A percentile compares a stretch with the other conserved stretches of the same genome.
These are phyloP conservation scores for Osmerus mordax DNA, from an alignment of 2,113 vertebrate species.

Conservation along the genomic window DNA sequence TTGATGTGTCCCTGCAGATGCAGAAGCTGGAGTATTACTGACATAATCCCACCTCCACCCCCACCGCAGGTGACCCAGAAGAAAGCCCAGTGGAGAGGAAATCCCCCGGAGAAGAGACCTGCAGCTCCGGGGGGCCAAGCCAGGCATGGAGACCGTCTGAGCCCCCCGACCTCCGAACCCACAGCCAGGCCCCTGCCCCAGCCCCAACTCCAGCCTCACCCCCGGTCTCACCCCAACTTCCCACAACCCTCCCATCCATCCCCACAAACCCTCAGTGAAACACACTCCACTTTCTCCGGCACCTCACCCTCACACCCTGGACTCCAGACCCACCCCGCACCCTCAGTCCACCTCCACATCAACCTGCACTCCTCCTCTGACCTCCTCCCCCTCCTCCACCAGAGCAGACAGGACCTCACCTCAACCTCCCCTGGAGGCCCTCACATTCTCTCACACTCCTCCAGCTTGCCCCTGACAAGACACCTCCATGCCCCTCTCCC, in stretches of 20 bases:
- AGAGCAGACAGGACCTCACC: slow-evolving; percentile 19
- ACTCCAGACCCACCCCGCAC: slow-evolving; percentile 2
- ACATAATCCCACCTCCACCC: slow-evolving; percentile 32
- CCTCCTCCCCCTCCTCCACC: slow-evolving; percentile 24
- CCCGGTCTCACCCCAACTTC: not conserved
- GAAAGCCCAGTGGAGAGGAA: slow-evolving; percentile 31
- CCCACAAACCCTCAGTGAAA: slow-evolving; percentile 27
- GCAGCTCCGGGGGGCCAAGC: not conserved
- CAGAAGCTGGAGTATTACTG: no score
- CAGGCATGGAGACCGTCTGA: slow-evolving; percentile 20
- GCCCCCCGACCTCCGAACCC: slow-evolving; percentile 4
- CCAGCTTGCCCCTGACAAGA: no score
- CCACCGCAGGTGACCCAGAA: slow-evolving; percentile 38
- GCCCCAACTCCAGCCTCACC: not conserved
- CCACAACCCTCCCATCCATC: slow-evolving; percentile 1
- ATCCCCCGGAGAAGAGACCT: slow-evolving; percentile 7
- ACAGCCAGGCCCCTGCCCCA: not conserved
- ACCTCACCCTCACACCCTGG: not conserved
- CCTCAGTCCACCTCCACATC: slow-evolving; percentile 36
- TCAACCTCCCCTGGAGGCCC: not conserved
- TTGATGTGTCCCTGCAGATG: no score
- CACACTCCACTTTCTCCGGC: not conserved
- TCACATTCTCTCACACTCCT: no score
- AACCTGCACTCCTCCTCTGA: slow-evolving; percentile 27
- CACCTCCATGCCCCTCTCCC: no score